Conservation (phyloP, 2,797 vertebrate species). For the Melanotaenia nigrans region DNA sequence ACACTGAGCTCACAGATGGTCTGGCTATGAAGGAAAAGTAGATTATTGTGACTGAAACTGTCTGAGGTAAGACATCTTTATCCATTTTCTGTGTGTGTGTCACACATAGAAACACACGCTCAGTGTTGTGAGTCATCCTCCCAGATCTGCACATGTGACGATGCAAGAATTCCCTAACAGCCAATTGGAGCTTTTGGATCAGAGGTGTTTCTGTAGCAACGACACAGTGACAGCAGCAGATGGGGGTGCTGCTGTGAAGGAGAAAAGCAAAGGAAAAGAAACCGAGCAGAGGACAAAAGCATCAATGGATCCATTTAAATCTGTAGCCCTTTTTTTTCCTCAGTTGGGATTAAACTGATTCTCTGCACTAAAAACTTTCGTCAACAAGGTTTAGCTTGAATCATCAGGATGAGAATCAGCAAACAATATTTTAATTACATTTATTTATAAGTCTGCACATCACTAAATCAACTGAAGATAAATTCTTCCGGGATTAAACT, state of each 20-base stretch:
- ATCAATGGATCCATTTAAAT: slow-evolving; percentile 7
- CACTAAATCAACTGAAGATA: neutral
- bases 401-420: too few species aligned
- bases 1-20: neutral
- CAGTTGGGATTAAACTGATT: neutral
- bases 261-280: slow-evolving; percentile 11
- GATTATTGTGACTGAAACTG: neutral
- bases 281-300: slow-evolving; percentile 18
- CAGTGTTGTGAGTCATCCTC: slow-evolving; percentile 62
- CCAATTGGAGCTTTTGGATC: slow-evolving; percentile 56
- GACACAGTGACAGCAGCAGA: slow-evolving; percentile 65
- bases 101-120: slow-evolving; percentile 15
- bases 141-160: slow-evolving; percentile 59
- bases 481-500: slow-evolving; percentile 7
- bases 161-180: slow-evolving; percentile 58
- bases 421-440: neutral
- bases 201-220: slow-evolving; percentile 69
- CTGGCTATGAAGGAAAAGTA: neutral
- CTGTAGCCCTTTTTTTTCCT: slow-evolving; percentile 9
- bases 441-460: neutral
- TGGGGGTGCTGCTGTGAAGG: slow-evolving; percentile 42
- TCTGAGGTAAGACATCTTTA: slow-evolving; percentile 14
- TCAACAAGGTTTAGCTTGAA: neutral
- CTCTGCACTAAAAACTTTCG: neutral
- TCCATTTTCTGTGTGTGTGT: slow-evolving; percentile 1